Evolutionary conservation across 2,797 vertebrate species (phyloP).

Genomic region (Lophotriccus pileatus): DNA sequence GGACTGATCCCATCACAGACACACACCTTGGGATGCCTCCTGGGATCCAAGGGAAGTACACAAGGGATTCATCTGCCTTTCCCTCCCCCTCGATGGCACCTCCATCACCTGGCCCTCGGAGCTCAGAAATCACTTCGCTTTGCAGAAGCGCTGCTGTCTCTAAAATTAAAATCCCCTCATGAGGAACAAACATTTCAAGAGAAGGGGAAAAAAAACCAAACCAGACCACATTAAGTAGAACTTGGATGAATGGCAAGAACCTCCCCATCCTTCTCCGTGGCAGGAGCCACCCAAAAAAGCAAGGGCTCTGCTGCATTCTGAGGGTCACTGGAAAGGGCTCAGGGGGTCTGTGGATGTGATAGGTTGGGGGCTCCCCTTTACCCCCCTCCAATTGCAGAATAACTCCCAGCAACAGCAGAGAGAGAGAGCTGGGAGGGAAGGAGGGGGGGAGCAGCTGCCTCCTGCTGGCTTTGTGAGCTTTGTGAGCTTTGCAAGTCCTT

Average conservation of each 20-base stretch:
- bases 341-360: accelerated
- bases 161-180: neutral
- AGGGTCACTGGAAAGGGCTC: neutral
- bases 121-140: neutral
- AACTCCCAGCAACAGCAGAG: neutral
- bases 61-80: neutral
- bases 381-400: neutral
- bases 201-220: neutral
- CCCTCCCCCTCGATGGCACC: neutral
- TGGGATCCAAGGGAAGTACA: neutral
- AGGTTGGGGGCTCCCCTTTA: accelerated
- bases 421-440: accelerated
- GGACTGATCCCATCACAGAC: neutral
- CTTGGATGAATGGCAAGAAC: neutral
- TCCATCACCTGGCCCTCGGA: neutral
- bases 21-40: neutral
- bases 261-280: accelerated
- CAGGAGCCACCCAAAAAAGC: neutral
- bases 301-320: neutral
- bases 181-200: neutral
- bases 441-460: neutral
- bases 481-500: neutral
- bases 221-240: neutral
- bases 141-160: neutral
- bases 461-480: neutral